Conservation (phyloP, 2,113 vertebrate genomes). For the Hyaena hyaena region DNA sequence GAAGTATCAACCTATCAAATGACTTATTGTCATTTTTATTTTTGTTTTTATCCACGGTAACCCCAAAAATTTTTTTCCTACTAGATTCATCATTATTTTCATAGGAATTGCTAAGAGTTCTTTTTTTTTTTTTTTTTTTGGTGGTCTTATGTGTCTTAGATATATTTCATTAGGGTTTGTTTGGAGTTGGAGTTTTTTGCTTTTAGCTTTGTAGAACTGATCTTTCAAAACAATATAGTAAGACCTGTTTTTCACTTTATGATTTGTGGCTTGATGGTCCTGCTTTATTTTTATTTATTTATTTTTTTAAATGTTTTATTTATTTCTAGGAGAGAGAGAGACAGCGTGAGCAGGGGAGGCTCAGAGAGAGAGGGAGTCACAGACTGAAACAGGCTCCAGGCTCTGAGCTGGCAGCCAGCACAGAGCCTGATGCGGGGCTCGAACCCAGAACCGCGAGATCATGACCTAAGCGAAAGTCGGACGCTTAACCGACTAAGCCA, state of each 20-base stretch:
- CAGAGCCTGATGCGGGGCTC: too few relatives aligned
- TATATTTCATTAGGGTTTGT: background rate
- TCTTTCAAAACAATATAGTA: conserved; percentile 1
- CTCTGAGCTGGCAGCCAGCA: too few relatives aligned
- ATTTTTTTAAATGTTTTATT: too few relatives aligned
- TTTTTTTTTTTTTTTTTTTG: background rate
- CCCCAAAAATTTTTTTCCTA: background rate
- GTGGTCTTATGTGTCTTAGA: background rate
- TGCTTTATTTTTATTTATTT: too few relatives aligned
- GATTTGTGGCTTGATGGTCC: background rate
- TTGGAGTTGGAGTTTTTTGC: background rate
- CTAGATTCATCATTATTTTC: background rate
- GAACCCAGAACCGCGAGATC: too few relatives aligned
- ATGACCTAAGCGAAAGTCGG: too few relatives aligned
- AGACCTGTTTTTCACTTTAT: background rate
- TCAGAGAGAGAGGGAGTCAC: too few relatives aligned
- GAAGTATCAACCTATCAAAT: background rate
- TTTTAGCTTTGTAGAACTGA: conserved; percentile 24
- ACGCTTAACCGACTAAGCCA: too few relatives aligned
- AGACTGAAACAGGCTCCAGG: too few relatives aligned
- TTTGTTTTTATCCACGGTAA: background rate
- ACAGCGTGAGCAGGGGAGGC: too few relatives aligned
- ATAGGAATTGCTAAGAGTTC: background rate
- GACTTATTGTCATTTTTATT: background rate
- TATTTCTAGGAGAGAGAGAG: too few relatives aligned